phyloP scores from a whole-genome alignment of 2,888 invertebrate species.

The Phoenoteleia sp. region DNA sequence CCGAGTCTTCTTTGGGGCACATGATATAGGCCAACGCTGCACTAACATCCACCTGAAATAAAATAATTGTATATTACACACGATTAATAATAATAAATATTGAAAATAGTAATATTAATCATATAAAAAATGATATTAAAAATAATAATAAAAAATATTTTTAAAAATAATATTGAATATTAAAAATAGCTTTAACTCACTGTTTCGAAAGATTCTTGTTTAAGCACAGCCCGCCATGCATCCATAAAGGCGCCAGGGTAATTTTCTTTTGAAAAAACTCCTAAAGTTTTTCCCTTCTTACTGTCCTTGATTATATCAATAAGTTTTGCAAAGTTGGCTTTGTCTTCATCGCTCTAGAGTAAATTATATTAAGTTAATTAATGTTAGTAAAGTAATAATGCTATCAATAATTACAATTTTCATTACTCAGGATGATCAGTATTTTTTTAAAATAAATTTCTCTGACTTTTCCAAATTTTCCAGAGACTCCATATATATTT shows the following conservation, averaged over 20 bases:
- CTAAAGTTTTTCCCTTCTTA: slow-evolving; percentile 95
- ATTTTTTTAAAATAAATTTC: too few species aligned
- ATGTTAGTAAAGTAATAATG: too few species aligned
- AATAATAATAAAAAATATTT: too few species aligned
- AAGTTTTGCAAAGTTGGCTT: slow-evolving; percentile 91
- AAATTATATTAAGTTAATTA: too few species aligned
- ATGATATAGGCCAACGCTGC: slow-evolving; percentile 94
- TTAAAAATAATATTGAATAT: too few species aligned
- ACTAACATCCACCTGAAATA: slow-evolving; percentile 93
- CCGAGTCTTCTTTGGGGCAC: slow-evolving; percentile 98
- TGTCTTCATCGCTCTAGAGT: slow-evolving; percentile 97
- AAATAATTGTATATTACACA: too few species aligned
- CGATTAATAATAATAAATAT: slow-evolving; percentile 2
- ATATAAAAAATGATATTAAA: too few species aligned
- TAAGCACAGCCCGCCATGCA: slow-evolving; percentile 94
- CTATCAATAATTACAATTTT: too few species aligned
- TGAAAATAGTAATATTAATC: neutral
- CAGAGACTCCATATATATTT: too few species aligned
- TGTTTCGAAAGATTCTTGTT: slow-evolving; percentile 93
- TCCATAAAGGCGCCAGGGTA: slow-evolving; percentile 98
- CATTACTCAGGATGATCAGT: too few species aligned
- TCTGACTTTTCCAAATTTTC: too few species aligned
- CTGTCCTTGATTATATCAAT: slow-evolving; percentile 95
- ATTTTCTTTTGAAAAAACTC: slow-evolving; percentile 97
- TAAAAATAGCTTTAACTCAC: too few species aligned